These are phyloP conservation scores for Nineta flava DNA, from an alignment of 2,888 invertebrate genomes.

Conservation along the genomic window DNA sequence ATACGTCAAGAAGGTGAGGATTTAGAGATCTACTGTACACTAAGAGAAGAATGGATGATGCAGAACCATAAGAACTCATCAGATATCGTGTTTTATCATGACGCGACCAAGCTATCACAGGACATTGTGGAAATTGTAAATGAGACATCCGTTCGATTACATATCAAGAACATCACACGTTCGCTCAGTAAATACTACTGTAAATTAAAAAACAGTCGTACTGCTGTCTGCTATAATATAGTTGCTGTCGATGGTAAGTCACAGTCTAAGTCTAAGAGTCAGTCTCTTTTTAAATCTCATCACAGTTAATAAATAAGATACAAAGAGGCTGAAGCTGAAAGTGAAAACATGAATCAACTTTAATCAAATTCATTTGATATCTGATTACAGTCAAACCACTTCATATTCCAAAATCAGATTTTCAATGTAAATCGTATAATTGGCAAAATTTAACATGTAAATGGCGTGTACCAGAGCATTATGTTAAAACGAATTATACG, in stretches of 20 bases:
- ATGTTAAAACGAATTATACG: conserved; percentile 37
- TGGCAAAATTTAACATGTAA: conserved; percentile 58
- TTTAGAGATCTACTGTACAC: conserved; percentile 45
- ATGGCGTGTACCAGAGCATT: conserved; percentile 46
- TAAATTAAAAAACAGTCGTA: conserved; percentile 24
- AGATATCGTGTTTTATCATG: conserved; percentile 30
- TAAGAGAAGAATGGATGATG: conserved; percentile 31
- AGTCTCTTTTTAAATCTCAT: no score
- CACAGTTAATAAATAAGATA: no score
- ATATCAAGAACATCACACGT: conserved; percentile 35
- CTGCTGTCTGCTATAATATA: conserved; percentile 35
- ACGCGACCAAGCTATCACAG: conserved; percentile 23
- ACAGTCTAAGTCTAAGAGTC: no score
- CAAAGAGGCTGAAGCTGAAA: no score
- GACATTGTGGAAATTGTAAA: conserved; percentile 39
- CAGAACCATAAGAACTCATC: conserved; percentile 33
- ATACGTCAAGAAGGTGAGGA: conserved; percentile 40
- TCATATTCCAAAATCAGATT: conserved; percentile 38
- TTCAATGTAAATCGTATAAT: conserved; percentile 56
- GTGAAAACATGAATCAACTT: no score
- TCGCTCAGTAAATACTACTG: conserved; percentile 39
- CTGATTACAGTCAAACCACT: neutral
- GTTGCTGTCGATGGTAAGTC: conserved; percentile 42
- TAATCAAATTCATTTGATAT: neutral
- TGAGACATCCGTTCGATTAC: conserved; percentile 41